phyloP scores from a whole-genome alignment of 2,888 invertebrate genomes.

The Monopis laevigella region DNA sequence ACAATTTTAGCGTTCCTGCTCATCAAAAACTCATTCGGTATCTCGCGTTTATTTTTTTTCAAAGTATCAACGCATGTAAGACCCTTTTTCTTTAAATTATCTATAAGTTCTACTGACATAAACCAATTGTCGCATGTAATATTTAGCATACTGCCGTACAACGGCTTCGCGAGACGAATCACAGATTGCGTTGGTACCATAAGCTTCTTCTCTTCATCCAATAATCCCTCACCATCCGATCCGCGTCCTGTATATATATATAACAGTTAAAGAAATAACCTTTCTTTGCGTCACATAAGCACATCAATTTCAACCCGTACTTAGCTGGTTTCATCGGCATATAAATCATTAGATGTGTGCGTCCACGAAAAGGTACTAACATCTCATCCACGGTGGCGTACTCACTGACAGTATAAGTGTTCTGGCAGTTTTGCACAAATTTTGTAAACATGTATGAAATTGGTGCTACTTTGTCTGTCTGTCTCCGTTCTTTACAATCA shows the following conservation, averaged over 20 bases:
- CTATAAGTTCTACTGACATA: conserved; percentile 4
- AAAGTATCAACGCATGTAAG: no score
- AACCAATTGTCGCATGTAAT: conserved; percentile 1
- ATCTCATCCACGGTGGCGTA: no score
- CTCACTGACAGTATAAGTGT: no score
- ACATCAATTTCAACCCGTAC: not conserved
- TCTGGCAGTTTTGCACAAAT: no score
- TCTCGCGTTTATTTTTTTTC: no score
- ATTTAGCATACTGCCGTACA: not conserved
- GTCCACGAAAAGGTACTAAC: no score
- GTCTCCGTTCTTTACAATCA: no score
- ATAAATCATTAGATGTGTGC: no score
- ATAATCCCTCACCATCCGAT: not conserved
- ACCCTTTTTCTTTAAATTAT: conserved; percentile 1
- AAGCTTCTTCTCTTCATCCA: not conserved
- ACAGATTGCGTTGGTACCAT: not conserved
- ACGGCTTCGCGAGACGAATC: not conserved
- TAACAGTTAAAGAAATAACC: not conserved
- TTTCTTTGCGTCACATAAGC: not conserved
- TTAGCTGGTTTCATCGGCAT: not conserved
- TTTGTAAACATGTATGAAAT: no score
- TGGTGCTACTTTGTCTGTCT: no score
- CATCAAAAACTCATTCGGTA: no score
- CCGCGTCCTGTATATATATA: not conserved
- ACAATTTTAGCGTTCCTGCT: no score